Evolutionary conservation across 2,888 invertebrate genomes (phyloP).

Genomic region (Nowickia ferox): DNA sequence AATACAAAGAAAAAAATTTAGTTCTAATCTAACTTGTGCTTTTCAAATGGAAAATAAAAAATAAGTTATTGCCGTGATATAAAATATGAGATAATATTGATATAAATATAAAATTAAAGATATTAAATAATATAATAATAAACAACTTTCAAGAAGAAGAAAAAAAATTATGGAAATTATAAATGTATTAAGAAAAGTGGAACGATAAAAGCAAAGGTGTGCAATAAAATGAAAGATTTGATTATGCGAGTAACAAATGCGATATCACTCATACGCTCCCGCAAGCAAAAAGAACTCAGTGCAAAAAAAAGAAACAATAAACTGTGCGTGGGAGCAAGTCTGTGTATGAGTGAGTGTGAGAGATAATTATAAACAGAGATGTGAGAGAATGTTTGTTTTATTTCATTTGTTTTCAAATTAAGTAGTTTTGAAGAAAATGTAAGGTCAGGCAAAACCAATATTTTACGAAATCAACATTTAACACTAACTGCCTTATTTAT

Average conservation of each 20-base stretch:
- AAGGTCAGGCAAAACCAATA: no score
- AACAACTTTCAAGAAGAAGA: constrained; percentile 11
- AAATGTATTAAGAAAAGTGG: constrained; percentile 34
- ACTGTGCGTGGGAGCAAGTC: not conserved
- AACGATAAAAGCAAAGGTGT: constrained; percentile 44
- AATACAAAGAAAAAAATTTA: not conserved
- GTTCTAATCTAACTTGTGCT: constrained; percentile 22
- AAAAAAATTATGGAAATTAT: constrained; percentile 13
- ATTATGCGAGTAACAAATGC: constrained; percentile 24
- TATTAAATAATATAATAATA: constrained; percentile 24
- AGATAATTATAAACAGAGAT: not conserved
- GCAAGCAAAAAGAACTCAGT: constrained; percentile 39
- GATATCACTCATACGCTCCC: constrained; percentile 71
- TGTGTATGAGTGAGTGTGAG: not conserved
- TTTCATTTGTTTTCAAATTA: no score
- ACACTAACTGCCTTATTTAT: no score
- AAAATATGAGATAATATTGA: constrained; percentile 33
- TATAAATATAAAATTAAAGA: constrained; percentile 28
- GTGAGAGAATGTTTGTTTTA: no score
- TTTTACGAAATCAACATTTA: no score
- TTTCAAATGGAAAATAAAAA: constrained; percentile 19
- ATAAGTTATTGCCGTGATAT: not conserved
- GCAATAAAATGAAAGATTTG: constrained; percentile 37
- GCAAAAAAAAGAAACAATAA: constrained; percentile 11
- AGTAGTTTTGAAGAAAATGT: no score